A percentile compares a stretch with the other conserved stretches of the same genome.
phyloP scores from a whole-genome alignment of 2,888 invertebrate genomes.

The Dynastes tityus region DNA sequence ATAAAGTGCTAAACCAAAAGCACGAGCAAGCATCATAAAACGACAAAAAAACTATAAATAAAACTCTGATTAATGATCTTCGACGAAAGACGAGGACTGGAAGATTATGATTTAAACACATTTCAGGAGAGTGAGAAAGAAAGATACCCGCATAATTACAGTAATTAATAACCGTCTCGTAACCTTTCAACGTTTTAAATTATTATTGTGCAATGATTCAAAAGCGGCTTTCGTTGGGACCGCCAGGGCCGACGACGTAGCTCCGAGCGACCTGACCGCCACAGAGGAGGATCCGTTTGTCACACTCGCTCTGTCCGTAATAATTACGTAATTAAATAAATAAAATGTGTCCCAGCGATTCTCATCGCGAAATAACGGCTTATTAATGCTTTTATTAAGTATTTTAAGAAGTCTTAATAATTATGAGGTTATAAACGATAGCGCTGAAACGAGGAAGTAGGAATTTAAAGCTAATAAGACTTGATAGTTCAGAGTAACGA shows the following conservation, averaged over 20 bases:
- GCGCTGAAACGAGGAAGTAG: too few relatives aligned
- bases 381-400: too few relatives aligned
- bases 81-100: not conserved
- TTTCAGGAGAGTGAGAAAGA: not conserved
- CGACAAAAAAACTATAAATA: not conserved
- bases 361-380: too few relatives aligned
- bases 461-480: too few relatives aligned
- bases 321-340: slow-evolving; percentile 15
- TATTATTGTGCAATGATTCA: slow-evolving; percentile 25
- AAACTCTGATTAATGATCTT: slow-evolving; percentile 5
- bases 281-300: not conserved
- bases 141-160: slow-evolving; percentile 24
- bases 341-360: not conserved
- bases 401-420: too few relatives aligned
- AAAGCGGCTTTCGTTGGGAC: not conserved
- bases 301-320: slow-evolving; percentile 17
- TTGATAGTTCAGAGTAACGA: too few relatives aligned
- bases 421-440: too few relatives aligned
- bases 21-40: not conserved
- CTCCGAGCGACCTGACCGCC: not conserved
- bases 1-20: too few relatives aligned
- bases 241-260: not conserved
- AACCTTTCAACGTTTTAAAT: slow-evolving; percentile 35
- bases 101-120: slow-evolving; percentile 19
- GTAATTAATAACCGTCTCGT: slow-evolving; percentile 19